Percentiles rank a stretch among this genome's conserved stretches.
These are phyloP conservation scores for Ctenodactylus gundi DNA, from an alignment of 2,113 vertebrate species.

Conservation along the genomic window DNA sequence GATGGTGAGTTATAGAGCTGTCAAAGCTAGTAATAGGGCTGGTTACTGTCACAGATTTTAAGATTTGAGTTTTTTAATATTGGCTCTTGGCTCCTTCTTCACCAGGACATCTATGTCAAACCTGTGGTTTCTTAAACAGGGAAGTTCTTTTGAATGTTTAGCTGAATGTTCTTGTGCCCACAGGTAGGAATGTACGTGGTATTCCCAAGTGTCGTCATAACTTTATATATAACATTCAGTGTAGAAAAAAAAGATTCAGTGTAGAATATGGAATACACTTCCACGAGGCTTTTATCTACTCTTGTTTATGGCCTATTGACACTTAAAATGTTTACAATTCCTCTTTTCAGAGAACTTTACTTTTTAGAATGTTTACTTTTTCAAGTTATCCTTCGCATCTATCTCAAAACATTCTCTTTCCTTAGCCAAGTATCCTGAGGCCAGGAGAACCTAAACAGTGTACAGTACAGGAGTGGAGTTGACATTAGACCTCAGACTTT, in stretches of 20 bases:
- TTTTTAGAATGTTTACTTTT: slow-evolving; percentile 28
- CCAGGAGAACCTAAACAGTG: neutral
- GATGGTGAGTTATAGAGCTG: neutral
- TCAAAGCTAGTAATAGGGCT: neutral
- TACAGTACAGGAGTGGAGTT: neutral
- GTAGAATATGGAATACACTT: too few species aligned
- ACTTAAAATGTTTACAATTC: neutral
- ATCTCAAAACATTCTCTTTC: slow-evolving; percentile 13
- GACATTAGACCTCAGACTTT: slow-evolving; percentile 32
- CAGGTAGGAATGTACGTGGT: neutral
- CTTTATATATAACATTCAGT: neutral
- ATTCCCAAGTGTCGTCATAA: neutral
- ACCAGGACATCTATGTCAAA: neutral
- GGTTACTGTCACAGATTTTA: neutral
- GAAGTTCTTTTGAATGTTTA: slow-evolving; percentile 11
- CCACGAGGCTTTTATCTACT: neutral
- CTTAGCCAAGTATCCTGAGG: neutral
- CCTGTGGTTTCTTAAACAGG: neutral
- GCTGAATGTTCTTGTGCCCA: neutral
- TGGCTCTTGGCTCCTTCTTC: neutral
- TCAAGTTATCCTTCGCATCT: neutral
- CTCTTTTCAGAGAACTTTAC: neutral
- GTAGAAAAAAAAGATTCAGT: too few species aligned
- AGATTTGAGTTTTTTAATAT: neutral
- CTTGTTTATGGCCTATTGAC: neutral